These are phyloP conservation scores for Ornithoptera alexandrae DNA, from an alignment of 2,888 invertebrate genomes.

Conservation along the genomic window DNA sequence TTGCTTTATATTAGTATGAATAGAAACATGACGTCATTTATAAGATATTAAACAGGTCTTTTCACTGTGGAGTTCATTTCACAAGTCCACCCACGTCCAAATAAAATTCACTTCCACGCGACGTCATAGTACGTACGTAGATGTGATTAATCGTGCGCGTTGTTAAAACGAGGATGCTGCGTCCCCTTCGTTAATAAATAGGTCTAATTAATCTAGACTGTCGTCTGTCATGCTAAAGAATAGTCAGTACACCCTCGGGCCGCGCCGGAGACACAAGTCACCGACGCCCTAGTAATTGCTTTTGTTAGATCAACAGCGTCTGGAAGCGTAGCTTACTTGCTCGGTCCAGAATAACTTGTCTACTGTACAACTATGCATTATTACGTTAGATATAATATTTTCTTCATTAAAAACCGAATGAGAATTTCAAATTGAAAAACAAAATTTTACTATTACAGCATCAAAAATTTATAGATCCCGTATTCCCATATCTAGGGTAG, in stretches of 20 bases:
- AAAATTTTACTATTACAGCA: too few species aligned
- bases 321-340: constrained; percentile 3
- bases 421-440: too few species aligned
- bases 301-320: constrained; percentile 63
- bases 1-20: too few species aligned
- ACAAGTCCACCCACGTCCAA: neutral
- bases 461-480: too few species aligned
- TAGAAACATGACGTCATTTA: too few species aligned
- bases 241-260: constrained; percentile 53
- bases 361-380: neutral
- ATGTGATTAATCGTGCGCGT: constrained; percentile 48
- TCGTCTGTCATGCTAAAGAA: constrained; percentile 74
- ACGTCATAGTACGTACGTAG: constrained; percentile 42
- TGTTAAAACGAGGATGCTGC: constrained; percentile 49
- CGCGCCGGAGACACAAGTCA: constrained; percentile 47
- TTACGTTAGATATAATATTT: too few species aligned
- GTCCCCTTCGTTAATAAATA: constrained; percentile 66
- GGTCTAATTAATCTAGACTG: constrained; percentile 70
- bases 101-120: constrained; percentile 1
- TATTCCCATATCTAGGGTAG: too few species aligned
- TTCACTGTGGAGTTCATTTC: too few species aligned
- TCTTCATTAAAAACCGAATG: too few species aligned
- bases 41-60: too few species aligned
- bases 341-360: neutral
- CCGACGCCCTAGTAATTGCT: constrained; percentile 64